phyloP scores from a whole-genome alignment of 2,888 invertebrate genomes.

The Hyppa rectilinea region DNA sequence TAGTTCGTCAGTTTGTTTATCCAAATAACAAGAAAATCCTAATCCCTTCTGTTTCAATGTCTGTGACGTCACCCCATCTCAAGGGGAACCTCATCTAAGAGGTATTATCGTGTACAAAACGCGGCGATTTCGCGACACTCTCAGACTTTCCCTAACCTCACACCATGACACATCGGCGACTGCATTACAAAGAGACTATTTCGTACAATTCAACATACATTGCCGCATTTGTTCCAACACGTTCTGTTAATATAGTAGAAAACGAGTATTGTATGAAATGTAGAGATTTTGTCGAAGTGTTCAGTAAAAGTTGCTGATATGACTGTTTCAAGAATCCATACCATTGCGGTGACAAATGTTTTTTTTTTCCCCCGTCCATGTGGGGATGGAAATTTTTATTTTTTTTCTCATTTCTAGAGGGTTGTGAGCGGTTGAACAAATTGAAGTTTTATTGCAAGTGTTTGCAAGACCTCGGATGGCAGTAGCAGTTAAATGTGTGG shows the following conservation, averaged over 20 bases:
- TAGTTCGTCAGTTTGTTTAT: background rate
- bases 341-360: conserved; percentile 68
- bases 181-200: conserved; percentile 25
- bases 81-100: conserved; percentile 65
- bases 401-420: conserved; percentile 44
- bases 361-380: conserved; percentile 53
- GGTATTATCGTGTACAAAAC: conserved; percentile 82
- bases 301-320: conserved; percentile 59
- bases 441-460: conserved; percentile 63
- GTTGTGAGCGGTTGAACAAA: conserved; percentile 55
- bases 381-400: conserved; percentile 59
- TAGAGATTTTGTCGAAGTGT: background rate
- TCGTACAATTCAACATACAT: conserved; percentile 38
- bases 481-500: conserved; percentile 25
- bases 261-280: conserved; percentile 39
- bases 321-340: conserved; percentile 62
- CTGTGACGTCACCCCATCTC: conserved; percentile 59
- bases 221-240: conserved; percentile 24
- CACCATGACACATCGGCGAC: conserved; percentile 22
- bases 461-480: conserved; percentile 47
- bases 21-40: background rate
- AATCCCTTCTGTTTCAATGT: conserved; percentile 32
- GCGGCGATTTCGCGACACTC: conserved; percentile 76
- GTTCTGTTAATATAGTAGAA: background rate
- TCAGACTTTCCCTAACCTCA: conserved; percentile 61